These are phyloP conservation scores for Ornithoptera priamus DNA, from an alignment of 2,888 invertebrate species.

Conservation along the genomic window DNA sequence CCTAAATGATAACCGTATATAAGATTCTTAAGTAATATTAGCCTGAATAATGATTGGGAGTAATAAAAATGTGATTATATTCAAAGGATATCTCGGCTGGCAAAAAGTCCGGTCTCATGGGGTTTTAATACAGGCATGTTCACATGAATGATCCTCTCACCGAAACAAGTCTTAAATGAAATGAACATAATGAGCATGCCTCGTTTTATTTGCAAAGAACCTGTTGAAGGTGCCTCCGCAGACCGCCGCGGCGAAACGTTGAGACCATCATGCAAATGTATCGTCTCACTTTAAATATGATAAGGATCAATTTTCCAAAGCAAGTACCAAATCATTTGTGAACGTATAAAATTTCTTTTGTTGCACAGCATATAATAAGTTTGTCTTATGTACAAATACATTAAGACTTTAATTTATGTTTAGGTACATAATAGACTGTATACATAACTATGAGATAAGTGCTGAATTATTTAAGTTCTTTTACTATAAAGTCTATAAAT, in stretches of 20 bases:
- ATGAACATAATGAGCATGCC: constrained; percentile 41
- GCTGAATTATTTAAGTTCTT: neutral
- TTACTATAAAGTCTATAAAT: neutral
- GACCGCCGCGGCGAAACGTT: constrained; percentile 8
- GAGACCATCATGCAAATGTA: neutral
- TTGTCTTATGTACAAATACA: neutral
- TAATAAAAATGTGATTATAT: constrained; percentile 31
- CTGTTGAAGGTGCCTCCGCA: constrained; percentile 36
- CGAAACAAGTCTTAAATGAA: constrained; percentile 47
- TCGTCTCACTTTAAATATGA: neutral
- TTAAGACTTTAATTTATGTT: neutral
- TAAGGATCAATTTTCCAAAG: neutral
- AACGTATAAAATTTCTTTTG: neutral
- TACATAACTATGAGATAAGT: no score
- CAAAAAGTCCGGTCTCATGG: constrained; percentile 37
- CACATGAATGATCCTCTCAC: constrained; percentile 52
- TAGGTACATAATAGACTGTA: neutral
- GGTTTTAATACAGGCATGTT: constrained; percentile 39
- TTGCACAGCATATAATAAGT: neutral
- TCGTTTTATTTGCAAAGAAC: constrained; percentile 55
- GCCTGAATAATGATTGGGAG: constrained; percentile 27
- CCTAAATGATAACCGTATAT: neutral
- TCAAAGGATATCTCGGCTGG: constrained; percentile 28
- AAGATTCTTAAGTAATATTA: constrained; percentile 17
- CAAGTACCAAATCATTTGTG: neutral